These are phyloP conservation scores for Eristalis arbustorum DNA, from an alignment of 2,888 invertebrate genomes.

Conservation along the genomic window DNA sequence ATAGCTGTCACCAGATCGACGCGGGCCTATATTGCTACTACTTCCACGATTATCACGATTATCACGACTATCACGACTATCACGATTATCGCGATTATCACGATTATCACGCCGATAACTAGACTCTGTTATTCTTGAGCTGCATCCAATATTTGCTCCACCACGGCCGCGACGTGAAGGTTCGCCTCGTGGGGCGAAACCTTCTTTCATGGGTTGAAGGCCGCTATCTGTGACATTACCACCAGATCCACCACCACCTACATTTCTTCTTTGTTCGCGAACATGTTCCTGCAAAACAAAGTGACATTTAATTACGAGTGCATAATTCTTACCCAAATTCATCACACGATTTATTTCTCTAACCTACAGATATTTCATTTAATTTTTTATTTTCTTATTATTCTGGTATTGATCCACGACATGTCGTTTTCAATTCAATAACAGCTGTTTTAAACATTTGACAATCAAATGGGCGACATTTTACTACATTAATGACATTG, in stretches of 20 bases:
- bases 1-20: slow-evolving; percentile 80
- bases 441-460: too few relatives aligned
- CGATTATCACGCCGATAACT: slow-evolving; percentile 68
- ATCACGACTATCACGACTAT: slow-evolving; percentile 62
- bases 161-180: slow-evolving; percentile 93
- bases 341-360: too few relatives aligned
- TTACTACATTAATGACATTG: too few relatives aligned
- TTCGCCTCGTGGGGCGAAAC: slow-evolving; percentile 93
- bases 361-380: too few relatives aligned
- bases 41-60: slow-evolving; percentile 54
- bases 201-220: slow-evolving; percentile 81
- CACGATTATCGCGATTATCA: slow-evolving; percentile 51
- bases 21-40: slow-evolving; percentile 85
- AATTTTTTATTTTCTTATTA: too few relatives aligned
- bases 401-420: too few relatives aligned
- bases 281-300: slow-evolving; percentile 41
- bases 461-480: too few relatives aligned
- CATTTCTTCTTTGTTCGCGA: slow-evolving; percentile 59
- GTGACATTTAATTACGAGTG: too few relatives aligned
- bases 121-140: slow-evolving; percentile 75
- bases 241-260: slow-evolving; percentile 60
- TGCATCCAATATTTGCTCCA: slow-evolving; percentile 81
- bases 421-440: too few relatives aligned
- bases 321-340: too few relatives aligned
- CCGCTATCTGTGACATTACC: slow-evolving; percentile 72